Percentiles rank a stretch among this genome's conserved stretches.
These are phyloP conservation scores for Thyatira batis DNA, from an alignment of 2,888 invertebrate species.

Conservation along the genomic window DNA sequence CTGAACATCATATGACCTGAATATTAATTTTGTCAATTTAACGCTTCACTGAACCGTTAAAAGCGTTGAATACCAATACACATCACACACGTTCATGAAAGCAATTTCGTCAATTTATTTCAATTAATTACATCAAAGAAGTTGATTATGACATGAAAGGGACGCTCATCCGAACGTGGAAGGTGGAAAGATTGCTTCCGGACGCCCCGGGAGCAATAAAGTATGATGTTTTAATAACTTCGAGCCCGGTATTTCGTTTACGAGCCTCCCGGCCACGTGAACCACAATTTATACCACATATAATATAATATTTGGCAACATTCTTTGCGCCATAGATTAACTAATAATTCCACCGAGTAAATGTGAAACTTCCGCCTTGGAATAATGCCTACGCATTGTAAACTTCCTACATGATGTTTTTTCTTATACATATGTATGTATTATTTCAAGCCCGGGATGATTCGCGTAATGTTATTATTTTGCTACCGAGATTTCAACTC, in stretches of 20 bases:
- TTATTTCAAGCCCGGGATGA: no score
- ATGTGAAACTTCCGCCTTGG: no score
- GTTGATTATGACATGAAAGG: not conserved
- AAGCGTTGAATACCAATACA: not conserved
- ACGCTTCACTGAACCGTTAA: not conserved
- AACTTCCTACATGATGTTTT: no score
- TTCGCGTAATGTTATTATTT: no score
- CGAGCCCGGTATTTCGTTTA: not conserved
- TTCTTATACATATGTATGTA: no score
- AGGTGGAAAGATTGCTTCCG: not conserved
- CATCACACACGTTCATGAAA: not conserved
- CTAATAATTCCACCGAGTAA: no score
- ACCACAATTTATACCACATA: not conserved
- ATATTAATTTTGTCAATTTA: not conserved
- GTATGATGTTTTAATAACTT: not conserved
- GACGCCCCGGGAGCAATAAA: not conserved
- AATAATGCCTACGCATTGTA: no score
- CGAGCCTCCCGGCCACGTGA: not conserved
- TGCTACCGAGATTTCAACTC: no score
- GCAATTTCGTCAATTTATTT: not conserved
- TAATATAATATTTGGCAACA: no score
- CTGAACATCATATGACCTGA: not conserved
- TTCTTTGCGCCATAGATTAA: no score
- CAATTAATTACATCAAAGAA: slow-evolving; percentile 2
- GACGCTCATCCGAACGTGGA: not conserved